phyloP scores from a whole-genome alignment of 2,113 vertebrate species.

The Otocyon megalotis region DNA sequence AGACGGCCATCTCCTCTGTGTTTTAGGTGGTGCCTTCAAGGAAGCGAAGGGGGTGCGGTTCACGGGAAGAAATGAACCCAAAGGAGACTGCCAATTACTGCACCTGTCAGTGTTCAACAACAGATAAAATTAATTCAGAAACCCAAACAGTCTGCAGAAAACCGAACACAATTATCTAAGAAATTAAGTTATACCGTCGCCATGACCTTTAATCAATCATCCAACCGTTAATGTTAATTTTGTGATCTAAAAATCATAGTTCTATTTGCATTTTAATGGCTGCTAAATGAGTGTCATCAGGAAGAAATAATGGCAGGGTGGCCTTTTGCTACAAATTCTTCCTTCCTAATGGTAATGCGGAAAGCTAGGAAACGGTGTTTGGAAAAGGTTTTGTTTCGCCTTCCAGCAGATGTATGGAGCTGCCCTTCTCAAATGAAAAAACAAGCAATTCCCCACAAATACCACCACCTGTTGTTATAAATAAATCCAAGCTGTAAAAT shows the following conservation, averaged over 20 bases:
- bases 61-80: constrained; percentile 78
- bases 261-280: constrained; percentile 94
- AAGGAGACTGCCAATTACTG: constrained; percentile 85
- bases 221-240: constrained; percentile 92
- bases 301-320: constrained; percentile 91
- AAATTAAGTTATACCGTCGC: constrained; percentile 91
- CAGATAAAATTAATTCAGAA: constrained; percentile 91
- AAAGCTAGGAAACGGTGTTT: constrained; percentile 83
- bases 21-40: constrained; percentile 69
- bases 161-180: constrained; percentile 90
- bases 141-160: constrained; percentile 91
- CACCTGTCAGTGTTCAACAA: constrained; percentile 87
- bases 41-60: constrained; percentile 67
- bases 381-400: constrained; percentile 85
- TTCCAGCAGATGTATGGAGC: constrained; percentile 82
- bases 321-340: constrained; percentile 89
- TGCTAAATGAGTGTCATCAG: constrained; percentile 92
- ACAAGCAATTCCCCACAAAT: constrained; percentile 85
- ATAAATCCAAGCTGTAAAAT: constrained; percentile 81
- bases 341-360: constrained; percentile 87
- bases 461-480: constrained; percentile 82
- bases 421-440: constrained; percentile 85
- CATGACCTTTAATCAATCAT: constrained; percentile 93
- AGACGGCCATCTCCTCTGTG: constrained; percentile 72
- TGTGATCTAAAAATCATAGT: constrained; percentile 93